Evolutionary conservation across 2,888 invertebrate species (phyloP), one percentile per base, ranked within the genome.

Genomic region (Pterostichus niger): DNA sequence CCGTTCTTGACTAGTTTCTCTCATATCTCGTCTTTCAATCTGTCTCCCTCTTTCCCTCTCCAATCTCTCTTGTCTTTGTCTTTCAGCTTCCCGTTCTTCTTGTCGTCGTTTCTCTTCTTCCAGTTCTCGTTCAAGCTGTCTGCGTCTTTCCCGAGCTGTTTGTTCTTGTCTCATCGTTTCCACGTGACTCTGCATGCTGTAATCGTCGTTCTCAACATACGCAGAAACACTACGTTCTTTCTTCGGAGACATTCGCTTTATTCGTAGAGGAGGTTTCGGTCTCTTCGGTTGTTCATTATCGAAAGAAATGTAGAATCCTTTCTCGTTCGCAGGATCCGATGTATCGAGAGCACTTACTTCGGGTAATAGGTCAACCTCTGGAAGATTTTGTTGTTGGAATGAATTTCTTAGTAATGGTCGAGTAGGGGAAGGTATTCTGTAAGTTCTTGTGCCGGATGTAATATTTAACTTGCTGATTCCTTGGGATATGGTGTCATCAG

Each of bases 261-360:
- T 92, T 85, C 97, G 91, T 78, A 97, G 90, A 13, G 96, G 96
- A 0, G 97, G 98, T 89, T 98, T 98, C 13, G 97, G 96, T 87
- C 97, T 92, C 88, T 96, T 96, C 13, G 97, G 97, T 87, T 94
- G 94, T 83, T 96, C 96, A 88, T 96, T 95, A 88, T 97, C 97
- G 89, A 98, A 97, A 76, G 97, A 96, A 88, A 98, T 97, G 90
- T 98, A 98, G 91, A 98, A 98, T 40, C 96, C 96, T 89, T 96
- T 96, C 88, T 96, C 95, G 84, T 91, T 92, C 10, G 89, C 89
- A 5, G 90, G 88, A 85, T 92, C 92, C 49, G 90, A 89, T 40
- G 90, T 87, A 87, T 91, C 88, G 88, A 92, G 89, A 88, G 91
- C 87, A 87, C 92, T 90, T 86, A 89, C 87, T 86, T 88, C 89